A percentile compares a stretch with the other conserved stretches of the same genome.
Evolutionary conservation across 2,113 vertebrate species (phyloP).

Genomic region (Casuarius casuarius): DNA sequence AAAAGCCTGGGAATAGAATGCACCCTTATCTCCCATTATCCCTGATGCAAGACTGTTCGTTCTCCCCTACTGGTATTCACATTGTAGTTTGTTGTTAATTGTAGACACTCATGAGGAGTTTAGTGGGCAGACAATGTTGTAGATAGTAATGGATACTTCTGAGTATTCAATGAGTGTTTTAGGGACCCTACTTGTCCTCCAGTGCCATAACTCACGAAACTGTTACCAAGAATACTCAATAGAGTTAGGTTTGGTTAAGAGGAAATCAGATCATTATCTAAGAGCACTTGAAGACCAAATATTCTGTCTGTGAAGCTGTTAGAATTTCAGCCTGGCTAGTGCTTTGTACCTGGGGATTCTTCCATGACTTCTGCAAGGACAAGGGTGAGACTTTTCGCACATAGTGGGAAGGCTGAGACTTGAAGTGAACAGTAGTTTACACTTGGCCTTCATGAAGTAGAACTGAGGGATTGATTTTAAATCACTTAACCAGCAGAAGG

Average conservation of each 20-base stretch:
- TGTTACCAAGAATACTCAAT: not conserved
- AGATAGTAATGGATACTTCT: not conserved
- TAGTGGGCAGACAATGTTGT: not conserved
- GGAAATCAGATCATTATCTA: not conserved
- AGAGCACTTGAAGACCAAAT: not conserved
- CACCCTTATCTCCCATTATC: not conserved
- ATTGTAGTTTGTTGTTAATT: not conserved
- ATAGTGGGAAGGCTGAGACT: not conserved
- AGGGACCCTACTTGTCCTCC: not conserved
- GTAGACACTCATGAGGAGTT: not conserved
- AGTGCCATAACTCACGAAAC: not conserved
- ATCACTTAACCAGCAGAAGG: not conserved
- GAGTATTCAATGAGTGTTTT: not conserved
- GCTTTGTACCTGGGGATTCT: not conserved
- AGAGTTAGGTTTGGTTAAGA: not conserved
- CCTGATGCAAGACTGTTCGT: not conserved
- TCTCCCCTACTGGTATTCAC: not conserved
- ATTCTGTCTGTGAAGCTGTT: not conserved
- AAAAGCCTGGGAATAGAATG: not conserved
- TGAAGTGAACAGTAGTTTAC: not conserved
- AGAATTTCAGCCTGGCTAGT: not conserved
- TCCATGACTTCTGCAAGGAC: not conserved
- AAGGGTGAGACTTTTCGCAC: accelerated
- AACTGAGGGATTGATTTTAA: not conserved
- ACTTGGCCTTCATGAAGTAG: not conserved